phyloP scores from a whole-genome alignment of 35 echinoderm and acorn worm genomes.

The Ophioderma brevispina region DNA sequence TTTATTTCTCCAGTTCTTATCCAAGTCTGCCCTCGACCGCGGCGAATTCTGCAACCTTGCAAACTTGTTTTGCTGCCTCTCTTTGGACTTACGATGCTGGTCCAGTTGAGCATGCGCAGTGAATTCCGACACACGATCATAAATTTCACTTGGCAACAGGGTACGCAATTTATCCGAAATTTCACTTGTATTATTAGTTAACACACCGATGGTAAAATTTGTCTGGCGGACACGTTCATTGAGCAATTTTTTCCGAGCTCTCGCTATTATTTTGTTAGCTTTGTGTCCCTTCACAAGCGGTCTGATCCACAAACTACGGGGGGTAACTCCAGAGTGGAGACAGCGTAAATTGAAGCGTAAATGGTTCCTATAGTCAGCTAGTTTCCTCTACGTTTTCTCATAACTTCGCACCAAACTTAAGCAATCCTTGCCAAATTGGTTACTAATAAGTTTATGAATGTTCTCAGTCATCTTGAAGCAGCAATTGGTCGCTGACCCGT shows the following conservation, averaged over 20 bases:
- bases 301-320: slow-evolving; percentile 32
- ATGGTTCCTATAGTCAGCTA: slow-evolving; percentile 43
- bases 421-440: slow-evolving; percentile 23
- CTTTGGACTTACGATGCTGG: slow-evolving; percentile 23
- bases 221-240: slow-evolving; percentile 17
- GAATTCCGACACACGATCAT: background rate
- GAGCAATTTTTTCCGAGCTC: background rate
- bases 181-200: background rate
- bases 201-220: slow-evolving; percentile 24
- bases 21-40: background rate
- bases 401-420: slow-evolving; percentile 8
- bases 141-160: background rate
- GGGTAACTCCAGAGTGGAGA: slow-evolving; percentile 3
- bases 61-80: slow-evolving; percentile 24
- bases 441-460: background rate
- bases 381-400: slow-evolving; percentile 31
- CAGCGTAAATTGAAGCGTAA: slow-evolving; percentile 20
- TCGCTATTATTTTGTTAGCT: background rate
- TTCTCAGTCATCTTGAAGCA: background rate
- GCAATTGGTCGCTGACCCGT: too few relatives aligned
- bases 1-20: background rate
- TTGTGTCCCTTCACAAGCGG: background rate
- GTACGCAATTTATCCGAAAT: background rate
- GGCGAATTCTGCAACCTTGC: background rate
- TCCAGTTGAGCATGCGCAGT: background rate